Base-by-base conservation (phyloP, 2,113 vertebrate species). In the Kryptolebias marmoratus region DNA sequence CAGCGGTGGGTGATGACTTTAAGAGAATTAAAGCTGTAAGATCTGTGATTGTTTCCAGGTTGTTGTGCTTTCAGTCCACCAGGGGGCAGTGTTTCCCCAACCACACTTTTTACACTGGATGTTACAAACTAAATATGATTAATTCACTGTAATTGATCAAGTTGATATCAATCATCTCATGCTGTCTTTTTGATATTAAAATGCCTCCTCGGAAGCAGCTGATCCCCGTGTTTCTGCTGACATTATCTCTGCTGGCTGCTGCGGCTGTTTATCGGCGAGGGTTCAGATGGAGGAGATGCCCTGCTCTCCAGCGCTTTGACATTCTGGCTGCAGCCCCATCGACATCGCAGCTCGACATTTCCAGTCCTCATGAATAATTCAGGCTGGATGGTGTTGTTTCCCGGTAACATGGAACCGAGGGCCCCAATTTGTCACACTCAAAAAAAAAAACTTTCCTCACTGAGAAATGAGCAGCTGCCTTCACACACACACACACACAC, bases 321-420 rank as follows among this genome's bases (percentile, higher is more conserved):
- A 57, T 61, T 75, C 58, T 18, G 48, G 15, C 83, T 84, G 72
- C n/a, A 65, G 66, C 64, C 14, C 7, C 36, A 58, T 18, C 42
- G 28, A 75, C 72, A 1, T 83, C 75, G 30, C 75, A 39, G 52
- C 77, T 71, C 32, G 4, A 71, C 72, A 55, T 62, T 50, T 70
- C 67, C 61, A n/a, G 57, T 1, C 55, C 71, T 84, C 82, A 79
- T 83, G 80, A 89, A 89, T 89, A 79, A 90, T 83, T 64, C 73
- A 88, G 12, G 15, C 5, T 1, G 0, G 54, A 44, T 15, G 31
- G 48, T 60, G 39, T 62, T 48, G 55, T 45, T 72, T 68, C 42
- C 64, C 28, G 50, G 56, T 64, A 71, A 81, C 79, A 56, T 83
- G 62, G 54, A 79, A 81, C 85, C 54, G 12, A 79, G 64, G 79